Evolutionary conservation across 2,113 vertebrate genomes (phyloP).

Genomic region (Solea solea): DNA sequence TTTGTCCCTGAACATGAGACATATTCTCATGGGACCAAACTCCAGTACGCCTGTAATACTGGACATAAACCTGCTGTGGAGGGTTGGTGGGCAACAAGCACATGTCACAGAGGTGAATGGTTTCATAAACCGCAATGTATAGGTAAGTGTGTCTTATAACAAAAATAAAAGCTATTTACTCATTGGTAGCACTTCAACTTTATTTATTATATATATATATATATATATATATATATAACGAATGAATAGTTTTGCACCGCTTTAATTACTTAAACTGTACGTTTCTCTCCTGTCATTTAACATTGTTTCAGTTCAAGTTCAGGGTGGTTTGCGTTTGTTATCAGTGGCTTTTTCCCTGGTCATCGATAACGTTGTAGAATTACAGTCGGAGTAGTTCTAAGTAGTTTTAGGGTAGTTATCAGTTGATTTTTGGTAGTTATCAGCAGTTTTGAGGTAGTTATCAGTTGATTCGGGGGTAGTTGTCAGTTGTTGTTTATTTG

Average conservation of each 20-base stretch:
- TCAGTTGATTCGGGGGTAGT: too few species aligned
- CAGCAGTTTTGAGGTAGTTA: too few species aligned
- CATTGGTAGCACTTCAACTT: background rate
- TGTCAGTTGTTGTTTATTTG: too few species aligned
- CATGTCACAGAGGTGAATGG: slow-evolving; percentile 50
- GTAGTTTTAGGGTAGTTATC: too few species aligned
- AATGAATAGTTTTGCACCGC: too few species aligned
- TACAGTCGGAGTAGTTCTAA: too few species aligned
- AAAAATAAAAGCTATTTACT: background rate
- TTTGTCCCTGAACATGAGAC: background rate
- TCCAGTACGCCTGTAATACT: slow-evolving; percentile 29
- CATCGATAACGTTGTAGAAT: too few species aligned
- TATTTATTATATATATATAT: background rate
- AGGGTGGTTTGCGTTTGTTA: too few species aligned
- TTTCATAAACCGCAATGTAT: slow-evolving; percentile 38
- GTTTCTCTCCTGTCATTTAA: background rate
- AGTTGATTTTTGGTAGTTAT: too few species aligned
- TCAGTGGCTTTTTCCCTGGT: too few species aligned
- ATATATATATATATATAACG: background rate
- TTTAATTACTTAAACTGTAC: background rate
- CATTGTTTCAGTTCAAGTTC: too few species aligned
- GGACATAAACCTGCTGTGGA: slow-evolving; percentile 38
- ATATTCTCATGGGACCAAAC: rapidly evolving
- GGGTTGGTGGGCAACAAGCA: slow-evolving; percentile 53
- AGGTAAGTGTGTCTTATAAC: slow-evolving; percentile 35